These are phyloP conservation scores for Hirtodrosophila trivittata DNA, from an alignment of 2,888 invertebrate species.

Conservation along the genomic window DNA sequence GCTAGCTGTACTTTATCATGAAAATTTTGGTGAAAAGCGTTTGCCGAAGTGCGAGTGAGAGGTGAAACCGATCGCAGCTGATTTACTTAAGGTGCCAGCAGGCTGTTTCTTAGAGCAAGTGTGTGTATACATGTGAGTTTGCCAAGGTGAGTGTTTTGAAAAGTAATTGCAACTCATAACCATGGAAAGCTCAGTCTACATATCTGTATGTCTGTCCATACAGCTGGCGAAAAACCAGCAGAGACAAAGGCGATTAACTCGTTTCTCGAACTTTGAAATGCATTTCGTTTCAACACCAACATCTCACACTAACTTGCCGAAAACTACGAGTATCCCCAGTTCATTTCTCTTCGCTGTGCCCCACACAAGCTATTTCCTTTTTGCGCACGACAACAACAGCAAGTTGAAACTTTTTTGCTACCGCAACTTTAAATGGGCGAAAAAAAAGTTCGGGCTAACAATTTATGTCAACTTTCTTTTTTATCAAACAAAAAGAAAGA, in stretches of 20 bases:
- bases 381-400: slow-evolving; percentile 56
- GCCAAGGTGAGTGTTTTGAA: no score
- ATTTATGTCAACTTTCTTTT: slow-evolving; percentile 79
- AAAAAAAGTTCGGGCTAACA: slow-evolving; percentile 49
- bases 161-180: no score
- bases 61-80: no score
- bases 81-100: no score
- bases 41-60: no score
- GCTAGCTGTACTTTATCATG: no score
- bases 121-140: no score
- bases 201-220: slow-evolving; percentile 36
- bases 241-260: slow-evolving; percentile 68
- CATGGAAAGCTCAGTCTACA: no score
- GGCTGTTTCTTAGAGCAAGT: no score
- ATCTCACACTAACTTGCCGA: slow-evolving; percentile 56
- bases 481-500: slow-evolving; percentile 75
- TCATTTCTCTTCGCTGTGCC: background rate
- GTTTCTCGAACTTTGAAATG: slow-evolving; percentile 72
- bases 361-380: slow-evolving; percentile 62
- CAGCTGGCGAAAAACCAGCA: slow-evolving; percentile 28
- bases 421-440: slow-evolving; percentile 55
- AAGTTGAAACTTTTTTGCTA: slow-evolving; percentile 53
- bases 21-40: no score
- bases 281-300: slow-evolving; percentile 57
- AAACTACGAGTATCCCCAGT: slow-evolving; percentile 36